Evolutionary conservation across 2,888 invertebrate genomes (phyloP).

Genomic region (Blastobasis adustella): DNA sequence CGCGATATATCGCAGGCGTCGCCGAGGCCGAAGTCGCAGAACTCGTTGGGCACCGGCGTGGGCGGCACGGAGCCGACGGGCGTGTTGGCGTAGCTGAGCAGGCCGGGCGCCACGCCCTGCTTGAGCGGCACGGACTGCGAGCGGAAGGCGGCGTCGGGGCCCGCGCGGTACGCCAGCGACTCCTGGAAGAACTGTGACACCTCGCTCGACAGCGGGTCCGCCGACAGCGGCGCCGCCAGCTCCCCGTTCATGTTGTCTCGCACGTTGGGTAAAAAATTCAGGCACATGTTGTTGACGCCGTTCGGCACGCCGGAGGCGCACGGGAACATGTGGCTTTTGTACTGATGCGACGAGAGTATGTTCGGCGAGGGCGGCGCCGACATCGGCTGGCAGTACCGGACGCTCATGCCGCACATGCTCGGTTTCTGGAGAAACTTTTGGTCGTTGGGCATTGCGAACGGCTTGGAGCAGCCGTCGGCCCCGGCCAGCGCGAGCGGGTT

Average conservation of each 20-base stretch:
- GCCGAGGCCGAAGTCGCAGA: conserved; percentile 80
- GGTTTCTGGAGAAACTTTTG: conserved; percentile 55
- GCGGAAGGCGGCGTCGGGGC: conserved; percentile 65
- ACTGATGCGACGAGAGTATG: conserved; percentile 51
- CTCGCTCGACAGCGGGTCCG: conserved; percentile 73
- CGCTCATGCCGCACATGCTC: conserved; percentile 35
- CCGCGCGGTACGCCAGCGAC: conserved; percentile 52
- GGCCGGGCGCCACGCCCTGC: conserved; percentile 63
- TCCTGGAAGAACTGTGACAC: conserved; percentile 78
- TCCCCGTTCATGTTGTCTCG: conserved; percentile 62
- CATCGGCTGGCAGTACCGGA: conserved; percentile 70
- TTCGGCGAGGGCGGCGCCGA: conserved; percentile 83
- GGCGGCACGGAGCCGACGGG: conserved; percentile 79
- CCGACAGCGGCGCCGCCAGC: conserved; percentile 49
- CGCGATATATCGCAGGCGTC: conserved; percentile 72
- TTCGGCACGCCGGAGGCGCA: conserved; percentile 50
- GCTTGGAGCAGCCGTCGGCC: conserved; percentile 43
- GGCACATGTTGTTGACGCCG: conserved; percentile 56
- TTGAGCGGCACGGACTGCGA: conserved; percentile 88
- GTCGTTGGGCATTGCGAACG: conserved; percentile 62
- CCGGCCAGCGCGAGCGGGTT: conserved; percentile 51
- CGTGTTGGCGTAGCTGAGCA: conserved; percentile 65
- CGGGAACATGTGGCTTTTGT: conserved; percentile 67
- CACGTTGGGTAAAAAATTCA: conserved; percentile 57
- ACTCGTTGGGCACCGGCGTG: conserved; percentile 82